Evolutionary conservation across 2,888 invertebrate genomes (phyloP), one percentile per base, ranked within the genome.

Genomic region (Metalampra italica): DNA sequence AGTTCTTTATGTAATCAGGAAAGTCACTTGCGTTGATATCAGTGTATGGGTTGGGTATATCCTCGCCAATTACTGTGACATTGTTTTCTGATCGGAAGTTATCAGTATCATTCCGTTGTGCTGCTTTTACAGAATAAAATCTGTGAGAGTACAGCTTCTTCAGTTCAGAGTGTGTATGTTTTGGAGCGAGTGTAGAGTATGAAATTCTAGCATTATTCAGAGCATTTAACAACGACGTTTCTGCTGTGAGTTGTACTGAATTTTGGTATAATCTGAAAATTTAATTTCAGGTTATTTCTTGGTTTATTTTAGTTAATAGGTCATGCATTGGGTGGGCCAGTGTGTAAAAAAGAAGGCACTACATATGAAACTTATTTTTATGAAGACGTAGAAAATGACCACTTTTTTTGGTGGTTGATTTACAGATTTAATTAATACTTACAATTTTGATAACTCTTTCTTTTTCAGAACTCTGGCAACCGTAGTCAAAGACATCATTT

Each of bases 1-100:
- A 92, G 7, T 88, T 82, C 87, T 93, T 92, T 37, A 94, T 92
- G 57, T 93, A 92, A 60, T 93, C 93, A 7, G 95, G 95, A 68
- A 95, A 94, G 54, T 91, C 91, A 57, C 93, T 93, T 62, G 94
- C 94, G 48, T 93, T 92, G 74, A 96, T 95, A 59, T 91, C 90
- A 62, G 93, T 91, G 53, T 94, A 93, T 9, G 96, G 96, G 65
- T 93, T 93, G 2, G 96, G 95, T 52, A 94, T 87, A 66, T 92
- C 76, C 3, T 90, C 81, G 13, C 96, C 96, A 54, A 93, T 91
- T 0, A 95, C 87, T 3, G 94, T 95, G 47, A 96, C 93, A 69
- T 94, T 93, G 60, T 94, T 91, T 39, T 91, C 89, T 55, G 81
- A 84, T 46, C 93, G 90, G 71, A 92, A 95, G 30, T 90, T 83